phyloP scores from a whole-genome alignment of 2,888 invertebrate species.

The Rhopalosiphum nymphaeae region DNA sequence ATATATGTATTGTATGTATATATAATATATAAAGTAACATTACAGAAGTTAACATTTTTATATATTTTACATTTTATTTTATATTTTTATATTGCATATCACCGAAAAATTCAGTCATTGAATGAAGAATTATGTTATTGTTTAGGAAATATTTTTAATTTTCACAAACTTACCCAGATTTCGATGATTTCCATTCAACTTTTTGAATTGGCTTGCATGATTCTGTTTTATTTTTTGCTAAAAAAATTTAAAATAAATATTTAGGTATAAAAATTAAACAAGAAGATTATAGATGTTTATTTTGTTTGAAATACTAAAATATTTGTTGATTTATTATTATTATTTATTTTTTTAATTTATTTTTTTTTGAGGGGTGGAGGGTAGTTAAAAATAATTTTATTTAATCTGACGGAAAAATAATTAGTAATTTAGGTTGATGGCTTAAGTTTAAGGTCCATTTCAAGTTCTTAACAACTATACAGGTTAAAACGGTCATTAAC shows the following conservation, averaged over 20 bases:
- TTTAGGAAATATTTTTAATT: not conserved
- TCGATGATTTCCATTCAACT: conserved; percentile 94
- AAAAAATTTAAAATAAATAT: conserved; percentile 66
- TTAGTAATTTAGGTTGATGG: not conserved
- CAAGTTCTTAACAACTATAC: not conserved
- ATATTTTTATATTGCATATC: not conserved
- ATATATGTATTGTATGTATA: not conserved
- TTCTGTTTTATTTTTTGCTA: conserved; percentile 91
- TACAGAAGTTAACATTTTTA: too few relatives aligned
- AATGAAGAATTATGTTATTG: not conserved
- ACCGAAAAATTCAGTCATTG: not conserved
- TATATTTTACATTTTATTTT: too few relatives aligned
- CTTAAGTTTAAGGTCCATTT: not conserved
- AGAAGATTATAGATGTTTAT: not conserved
- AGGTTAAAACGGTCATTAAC: conserved; percentile 15
- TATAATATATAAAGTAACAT: not conserved
- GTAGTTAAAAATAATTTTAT: not conserved
- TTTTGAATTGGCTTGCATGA: conserved; percentile 95
- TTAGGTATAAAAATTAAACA: not conserved
- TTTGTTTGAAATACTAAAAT: not conserved
- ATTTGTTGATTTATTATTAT: not conserved
- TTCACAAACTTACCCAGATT: conserved; percentile 78
- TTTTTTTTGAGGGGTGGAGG: not conserved
- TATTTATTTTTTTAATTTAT: not conserved
- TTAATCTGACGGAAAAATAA: not conserved